These are phyloP conservation scores for Euthynnus affinis DNA, from an alignment of 2,797 vertebrate genomes.

Conservation along the genomic window DNA sequence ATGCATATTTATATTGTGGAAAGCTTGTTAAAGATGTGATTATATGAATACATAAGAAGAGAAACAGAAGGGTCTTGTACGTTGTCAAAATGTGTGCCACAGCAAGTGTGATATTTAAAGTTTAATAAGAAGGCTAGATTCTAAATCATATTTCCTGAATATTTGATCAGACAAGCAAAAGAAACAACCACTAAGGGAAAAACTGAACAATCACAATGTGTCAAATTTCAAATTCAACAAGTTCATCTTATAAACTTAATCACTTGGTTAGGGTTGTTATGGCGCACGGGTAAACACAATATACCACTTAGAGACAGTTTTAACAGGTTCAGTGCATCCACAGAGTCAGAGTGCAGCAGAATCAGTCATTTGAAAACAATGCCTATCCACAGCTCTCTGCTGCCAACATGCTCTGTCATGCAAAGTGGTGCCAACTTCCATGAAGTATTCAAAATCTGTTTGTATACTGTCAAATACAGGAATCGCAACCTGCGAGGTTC, in stretches of 20 bases:
- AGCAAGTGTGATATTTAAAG: slow-evolving; percentile 56
- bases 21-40: slow-evolving; percentile 18
- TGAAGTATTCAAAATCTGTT: slow-evolving; percentile 55
- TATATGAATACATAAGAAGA: slow-evolving; percentile 16
- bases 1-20: slow-evolving; percentile 46
- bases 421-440: slow-evolving; percentile 48
- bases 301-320: slow-evolving; percentile 61
- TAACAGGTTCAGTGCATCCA: slow-evolving; percentile 47
- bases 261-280: slow-evolving; percentile 50
- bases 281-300: slow-evolving; percentile 65
- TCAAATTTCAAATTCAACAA: slow-evolving; percentile 70
- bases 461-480: slow-evolving; percentile 28
- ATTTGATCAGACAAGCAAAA: slow-evolving; percentile 65
- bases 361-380: slow-evolving; percentile 59
- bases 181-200: slow-evolving; percentile 52
- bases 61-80: slow-evolving; percentile 35
- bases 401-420: slow-evolving; percentile 52
- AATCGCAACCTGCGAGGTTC: slow-evolving; percentile 19
- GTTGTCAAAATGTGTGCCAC: slow-evolving; percentile 54
- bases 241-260: slow-evolving; percentile 58
- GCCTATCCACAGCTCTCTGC: slow-evolving; percentile 41
- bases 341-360: slow-evolving; percentile 39
- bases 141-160: slow-evolving; percentile 51
- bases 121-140: slow-evolving; percentile 50
- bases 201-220: slow-evolving; percentile 51